Evolutionary conservation across 2,113 vertebrate species (phyloP).

Genomic region (Clarias batrachus): DNA sequence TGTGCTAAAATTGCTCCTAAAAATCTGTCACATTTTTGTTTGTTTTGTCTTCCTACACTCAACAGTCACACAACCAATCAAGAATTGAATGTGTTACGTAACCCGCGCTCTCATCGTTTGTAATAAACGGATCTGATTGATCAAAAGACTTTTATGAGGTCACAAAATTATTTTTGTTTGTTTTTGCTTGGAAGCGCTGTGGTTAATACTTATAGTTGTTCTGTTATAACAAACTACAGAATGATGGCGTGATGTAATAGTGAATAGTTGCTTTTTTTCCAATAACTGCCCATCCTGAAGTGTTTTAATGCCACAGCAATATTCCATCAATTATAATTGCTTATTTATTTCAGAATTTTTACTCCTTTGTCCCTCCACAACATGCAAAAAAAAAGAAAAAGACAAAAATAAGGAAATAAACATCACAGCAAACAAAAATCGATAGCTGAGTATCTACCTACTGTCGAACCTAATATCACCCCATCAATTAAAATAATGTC

Average conservation of each 20-base stretch:
- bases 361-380: not conserved
- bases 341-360: not conserved
- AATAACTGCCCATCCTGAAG: not conserved
- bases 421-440: too few relatives aligned
- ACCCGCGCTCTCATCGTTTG: not conserved
- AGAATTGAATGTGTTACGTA: not conserved
- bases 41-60: not conserved
- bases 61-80: not conserved
- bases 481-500: too few relatives aligned
- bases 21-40: not conserved
- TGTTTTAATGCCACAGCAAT: not conserved
- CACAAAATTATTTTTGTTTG: not conserved
- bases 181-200: too few relatives aligned
- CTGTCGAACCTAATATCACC: too few relatives aligned
- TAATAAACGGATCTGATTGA: not conserved
- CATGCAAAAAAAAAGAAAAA: not conserved
- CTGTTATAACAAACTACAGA: not conserved
- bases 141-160: not conserved
- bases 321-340: not conserved
- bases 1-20: conserved; percentile 51
- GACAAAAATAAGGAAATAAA: not conserved
- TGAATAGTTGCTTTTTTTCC: not conserved
- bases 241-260: not conserved
- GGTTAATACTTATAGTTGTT: not conserved
- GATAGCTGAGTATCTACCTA: not conserved